Evolutionary conservation across 2,113 vertebrate genomes (phyloP), one percentile per base, ranked within the genome.

Genomic region (Lichenostomus cassidix): DNA sequence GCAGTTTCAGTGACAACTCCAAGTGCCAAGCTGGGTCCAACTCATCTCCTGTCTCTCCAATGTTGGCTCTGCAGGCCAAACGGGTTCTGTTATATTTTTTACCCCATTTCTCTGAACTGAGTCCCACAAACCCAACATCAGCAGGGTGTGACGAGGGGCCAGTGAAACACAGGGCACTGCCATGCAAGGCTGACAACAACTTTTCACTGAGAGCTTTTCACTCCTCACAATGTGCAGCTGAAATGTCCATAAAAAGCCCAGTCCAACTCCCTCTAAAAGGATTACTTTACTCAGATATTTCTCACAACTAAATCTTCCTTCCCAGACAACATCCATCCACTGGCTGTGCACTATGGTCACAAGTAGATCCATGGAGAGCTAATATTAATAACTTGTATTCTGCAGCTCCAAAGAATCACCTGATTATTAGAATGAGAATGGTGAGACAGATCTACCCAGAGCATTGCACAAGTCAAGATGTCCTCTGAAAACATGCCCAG

Each of bases 71-170:
- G 33, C 23, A 69, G 55, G 28, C 22, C 62, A 85, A 69, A 52
- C 2, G 5, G 25, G 23, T 44, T 31, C 17, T 7, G 2, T 0
- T 13, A 7, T 13, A 31, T 42, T n/a, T 62, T 55, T 23, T 21
- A n/a, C 15, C 27, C 47, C 0, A 0, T 47, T 91, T 64, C 35
- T 85, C 29, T 63, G 23, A 69, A 25, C 1, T n/a, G 41, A 64
- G 35, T 28, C 24, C 11, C 55, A 69, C 29, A 53, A 88, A 60
- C 9, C 17, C 44, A 37, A 2, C 0, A 0, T 20, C 44, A 82
- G 20, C 37, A 13, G 83, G 6, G 12, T 12, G 2, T 1, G 23
- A n/a, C 0, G 0, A 42, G 28, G 9, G 59, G 17, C 15, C 7
- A 12, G 41, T 21, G 31, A 23, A 71, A 44, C 22, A 17, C 33